phyloP scores from a whole-genome alignment of 30 jellyfish, hydroid and myxozoan genomes.

The Catostylus mosaicus region DNA sequence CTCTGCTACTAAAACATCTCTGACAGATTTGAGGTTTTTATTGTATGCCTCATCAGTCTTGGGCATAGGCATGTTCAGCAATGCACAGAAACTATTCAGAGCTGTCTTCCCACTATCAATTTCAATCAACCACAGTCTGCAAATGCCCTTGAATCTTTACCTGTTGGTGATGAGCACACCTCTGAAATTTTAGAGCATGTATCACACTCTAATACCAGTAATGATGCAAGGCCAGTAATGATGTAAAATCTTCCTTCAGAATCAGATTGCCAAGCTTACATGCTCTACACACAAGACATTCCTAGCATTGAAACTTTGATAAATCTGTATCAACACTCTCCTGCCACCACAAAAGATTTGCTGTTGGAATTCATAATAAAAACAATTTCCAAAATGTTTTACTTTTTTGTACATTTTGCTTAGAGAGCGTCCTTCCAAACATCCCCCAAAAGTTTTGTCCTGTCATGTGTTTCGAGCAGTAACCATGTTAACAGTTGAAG shows the following conservation, averaged over 20 bases:
- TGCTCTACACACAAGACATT: slow-evolving; percentile 17
- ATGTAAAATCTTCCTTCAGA: slow-evolving; percentile 22
- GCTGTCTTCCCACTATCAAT: slow-evolving; percentile 59
- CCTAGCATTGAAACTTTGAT: background rate
- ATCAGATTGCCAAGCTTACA: slow-evolving; percentile 38
- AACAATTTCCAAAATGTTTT: no score
- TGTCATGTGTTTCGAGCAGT: no score
- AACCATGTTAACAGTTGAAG: no score
- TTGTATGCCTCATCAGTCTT: slow-evolving; percentile 52
- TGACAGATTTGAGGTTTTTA: slow-evolving; percentile 22
- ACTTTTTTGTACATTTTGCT: no score
- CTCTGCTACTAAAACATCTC: slow-evolving; percentile 12
- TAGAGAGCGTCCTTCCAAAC: no score
- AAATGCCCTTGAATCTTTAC: slow-evolving; percentile 35
- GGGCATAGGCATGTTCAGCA: slow-evolving; percentile 50
- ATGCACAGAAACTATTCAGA: slow-evolving; percentile 27
- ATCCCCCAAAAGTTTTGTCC: no score
- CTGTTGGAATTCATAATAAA: no score
- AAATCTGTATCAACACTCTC: no score
- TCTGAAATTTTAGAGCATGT: slow-evolving; percentile 34
- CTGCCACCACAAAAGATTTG: no score
- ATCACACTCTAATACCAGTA: slow-evolving; percentile 32
- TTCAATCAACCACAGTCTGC: slow-evolving; percentile 25
- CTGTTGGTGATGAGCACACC: slow-evolving; percentile 33
- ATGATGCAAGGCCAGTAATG: slow-evolving; percentile 61